These are phyloP conservation scores for Gnathonemus longibarbis DNA, from an alignment of 2,113 vertebrate species.

Conservation along the genomic window DNA sequence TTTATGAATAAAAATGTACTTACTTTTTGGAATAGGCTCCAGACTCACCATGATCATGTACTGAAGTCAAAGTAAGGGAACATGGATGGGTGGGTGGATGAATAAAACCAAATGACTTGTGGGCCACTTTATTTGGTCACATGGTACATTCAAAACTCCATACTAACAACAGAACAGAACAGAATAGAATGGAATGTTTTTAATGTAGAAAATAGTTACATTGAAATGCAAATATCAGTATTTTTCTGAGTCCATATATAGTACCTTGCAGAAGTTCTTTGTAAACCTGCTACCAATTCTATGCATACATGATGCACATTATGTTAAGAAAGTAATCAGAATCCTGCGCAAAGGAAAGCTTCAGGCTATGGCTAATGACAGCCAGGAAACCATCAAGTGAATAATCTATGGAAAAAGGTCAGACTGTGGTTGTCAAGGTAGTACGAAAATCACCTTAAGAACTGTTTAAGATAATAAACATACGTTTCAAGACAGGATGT, in stretches of 20 bases:
- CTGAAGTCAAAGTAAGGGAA: not conserved
- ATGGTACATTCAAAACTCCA: not conserved
- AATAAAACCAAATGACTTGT: not conserved
- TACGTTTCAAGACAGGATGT: not conserved
- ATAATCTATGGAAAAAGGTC: not conserved
- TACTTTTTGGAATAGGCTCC: not conserved
- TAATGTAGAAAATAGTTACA: not conserved
- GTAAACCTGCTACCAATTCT: not conserved
- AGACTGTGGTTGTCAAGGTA: not conserved
- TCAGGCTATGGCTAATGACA: not conserved
- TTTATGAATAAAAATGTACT: not conserved
- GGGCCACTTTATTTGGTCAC: not conserved
- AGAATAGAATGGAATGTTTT: not conserved
- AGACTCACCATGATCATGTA: not conserved
- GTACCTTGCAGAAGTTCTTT: not conserved
- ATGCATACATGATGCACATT: not conserved
- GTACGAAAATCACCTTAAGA: not conserved
- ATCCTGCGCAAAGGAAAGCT: not conserved
- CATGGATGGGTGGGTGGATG: not conserved
- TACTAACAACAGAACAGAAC: not conserved
- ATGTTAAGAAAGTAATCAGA: not conserved
- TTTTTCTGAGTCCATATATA: not conserved
- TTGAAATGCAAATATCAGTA: not conserved
- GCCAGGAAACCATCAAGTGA: not conserved
- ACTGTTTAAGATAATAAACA: not conserved